Evolutionary conservation across 1,140 invertebrate species (phyloP), one percentile per base, ranked within the genome.

Genomic region (Palaemon carinicauda): DNA sequence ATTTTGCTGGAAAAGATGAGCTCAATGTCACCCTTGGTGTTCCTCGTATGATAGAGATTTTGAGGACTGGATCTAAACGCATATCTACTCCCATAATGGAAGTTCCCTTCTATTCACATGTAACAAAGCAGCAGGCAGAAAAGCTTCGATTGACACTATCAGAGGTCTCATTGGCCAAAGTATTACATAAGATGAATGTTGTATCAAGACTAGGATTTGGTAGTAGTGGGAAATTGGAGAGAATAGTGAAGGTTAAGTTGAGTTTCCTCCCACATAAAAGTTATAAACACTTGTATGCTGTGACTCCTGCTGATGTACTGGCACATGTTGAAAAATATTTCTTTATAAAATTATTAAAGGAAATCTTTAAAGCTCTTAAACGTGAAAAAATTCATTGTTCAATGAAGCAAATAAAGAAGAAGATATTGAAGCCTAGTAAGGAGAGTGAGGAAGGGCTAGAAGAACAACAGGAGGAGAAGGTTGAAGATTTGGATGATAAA

Each of bases 1-100:
- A 99, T 91, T 99, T 99, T 93, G 98, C 99, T 90, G 99, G 99
- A 91, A 95, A 98, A 92, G 98, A 98, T 93, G 99, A 99, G 92
- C 99, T 99, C 98, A 99, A 99, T 92, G 98, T 99, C 0, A 99
- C 99, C 0, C 93, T 99, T 1, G 98, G 88, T 84, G 99, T 99
- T 89, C 98, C 98, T 0, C 94, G 98, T 90, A 92, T 99, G 1
- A 93, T 98, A 90, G 99, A 99, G 94, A 98, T 99, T 88, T 92
- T 99, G 0, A 99, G 99, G 97, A 96, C 96, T 89, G 98, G 97
- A 0, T 96, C 96, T 1, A 95, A 94, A 17, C 95, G 95, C 71
- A 96, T 99, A 19, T 97, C 98, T 92, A 99, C 98, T 19, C 98
- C 99, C 0, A 96, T 95, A 56, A 97, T 99, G 97, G 97, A 98